These are phyloP conservation scores for Aquatica leii DNA, from an alignment of 2,888 invertebrate species.

Conservation along the genomic window DNA sequence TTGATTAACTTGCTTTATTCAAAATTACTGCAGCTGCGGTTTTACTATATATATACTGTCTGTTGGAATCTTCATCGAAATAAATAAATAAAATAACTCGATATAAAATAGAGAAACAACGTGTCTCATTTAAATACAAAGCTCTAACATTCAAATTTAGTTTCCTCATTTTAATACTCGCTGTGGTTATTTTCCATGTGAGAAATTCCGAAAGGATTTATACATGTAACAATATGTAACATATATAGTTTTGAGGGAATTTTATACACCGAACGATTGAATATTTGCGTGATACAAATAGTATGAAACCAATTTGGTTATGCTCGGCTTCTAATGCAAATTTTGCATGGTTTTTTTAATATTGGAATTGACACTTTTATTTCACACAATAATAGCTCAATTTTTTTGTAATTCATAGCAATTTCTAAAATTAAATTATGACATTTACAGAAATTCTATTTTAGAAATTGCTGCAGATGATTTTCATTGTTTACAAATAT, in stretches of 20 bases:
- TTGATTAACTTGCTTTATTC: conserved; percentile 9
- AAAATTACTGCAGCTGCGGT: background rate
- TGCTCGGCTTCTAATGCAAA: too few species aligned
- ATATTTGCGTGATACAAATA: conserved; percentile 7
- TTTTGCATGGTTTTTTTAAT: too few species aligned
- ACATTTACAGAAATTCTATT: too few species aligned
- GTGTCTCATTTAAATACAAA: conserved; percentile 7
- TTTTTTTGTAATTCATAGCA: too few species aligned
- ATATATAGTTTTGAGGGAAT: conserved; percentile 16
- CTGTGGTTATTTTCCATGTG: conserved; percentile 45
- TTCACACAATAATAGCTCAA: too few species aligned
- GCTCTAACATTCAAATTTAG: conserved; percentile 21
- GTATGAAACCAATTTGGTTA: conserved; percentile 7
- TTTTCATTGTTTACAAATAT: too few species aligned
- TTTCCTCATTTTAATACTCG: conserved; percentile 41
- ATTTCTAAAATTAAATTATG: too few species aligned
- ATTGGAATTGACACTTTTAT: too few species aligned
- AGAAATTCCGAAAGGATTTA: conserved; percentile 43
- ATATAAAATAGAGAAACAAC: conserved; percentile 13
- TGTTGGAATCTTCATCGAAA: background rate
- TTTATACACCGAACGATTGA: conserved; percentile 7
- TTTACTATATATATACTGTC: background rate
- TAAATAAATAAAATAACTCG: conserved; percentile 2
- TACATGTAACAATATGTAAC: conserved; percentile 10
- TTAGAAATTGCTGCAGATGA: too few species aligned